These are phyloP conservation scores for Hyles euphorbiae DNA, from an alignment of 1,140 invertebrate species.

Conservation along the genomic window DNA sequence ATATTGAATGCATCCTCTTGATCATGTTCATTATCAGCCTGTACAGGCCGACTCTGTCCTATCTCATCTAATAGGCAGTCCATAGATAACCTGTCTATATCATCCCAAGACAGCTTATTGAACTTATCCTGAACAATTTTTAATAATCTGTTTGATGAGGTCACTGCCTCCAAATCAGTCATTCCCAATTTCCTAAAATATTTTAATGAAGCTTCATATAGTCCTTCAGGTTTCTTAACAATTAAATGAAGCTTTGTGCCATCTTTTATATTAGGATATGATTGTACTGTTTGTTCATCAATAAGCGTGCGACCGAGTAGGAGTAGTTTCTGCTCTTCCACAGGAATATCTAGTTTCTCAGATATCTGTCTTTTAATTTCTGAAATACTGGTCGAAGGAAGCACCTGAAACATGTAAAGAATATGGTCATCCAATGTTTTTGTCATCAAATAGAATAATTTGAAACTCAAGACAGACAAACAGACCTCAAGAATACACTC, in stretches of 20 bases:
- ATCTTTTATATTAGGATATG: constrained; percentile 59
- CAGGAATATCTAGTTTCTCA: constrained; percentile 43
- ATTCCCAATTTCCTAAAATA: constrained; percentile 56
- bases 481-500: constrained; percentile 58
- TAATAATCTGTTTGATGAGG: constrained; percentile 36
- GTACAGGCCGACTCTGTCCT: constrained; percentile 19
- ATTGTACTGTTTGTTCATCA: constrained; percentile 50
- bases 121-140: constrained; percentile 54
- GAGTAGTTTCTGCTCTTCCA: constrained; percentile 54
- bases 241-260: constrained; percentile 62
- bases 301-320: constrained; percentile 51
- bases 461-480: constrained; percentile 8
- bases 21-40: constrained; percentile 18
- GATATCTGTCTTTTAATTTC: constrained; percentile 58
- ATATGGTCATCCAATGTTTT: not conserved
- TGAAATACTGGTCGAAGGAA: constrained; percentile 45
- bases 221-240: constrained; percentile 56
- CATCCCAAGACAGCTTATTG: constrained; percentile 62
- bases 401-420: constrained; percentile 42
- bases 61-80: constrained; percentile 41
- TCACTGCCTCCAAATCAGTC: constrained; percentile 45
- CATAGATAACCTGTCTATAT: constrained; percentile 47
- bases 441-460: not conserved
- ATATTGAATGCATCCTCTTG: constrained; percentile 31
- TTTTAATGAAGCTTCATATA: constrained; percentile 47